Base-by-base conservation (phyloP, 2,797 vertebrate genomes). In the Rhinatrema bivittatum region DNA sequence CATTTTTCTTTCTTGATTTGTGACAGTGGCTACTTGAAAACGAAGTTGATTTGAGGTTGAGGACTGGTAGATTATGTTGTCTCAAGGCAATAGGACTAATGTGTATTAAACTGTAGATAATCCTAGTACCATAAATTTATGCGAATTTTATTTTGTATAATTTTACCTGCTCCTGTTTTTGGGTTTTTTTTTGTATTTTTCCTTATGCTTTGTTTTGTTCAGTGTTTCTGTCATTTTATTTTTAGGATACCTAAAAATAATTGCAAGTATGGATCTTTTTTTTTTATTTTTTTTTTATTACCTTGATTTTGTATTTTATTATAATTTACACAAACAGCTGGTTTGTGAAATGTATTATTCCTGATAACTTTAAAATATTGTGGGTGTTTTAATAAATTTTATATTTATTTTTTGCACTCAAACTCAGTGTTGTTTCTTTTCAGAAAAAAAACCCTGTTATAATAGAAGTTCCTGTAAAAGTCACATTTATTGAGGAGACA, bases 351-450 rank as follows among this genome's bases (percentile, higher is more conserved):
- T 82, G 78, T 82, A 82, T 83, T 85, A 82, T 78, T 85, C 81
- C 76, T 68, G 80, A 81, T 82, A 82, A 79, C 82, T 79, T 82
- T 85, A 80, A 87, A 86, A 84, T 86, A 82, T 86, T 84, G 81
- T 87, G 84, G 85, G 85, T 87, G 85, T 87, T 86, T 87, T 86
- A 87, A 87, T 86, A 86, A 85, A 87, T 87, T 87, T 87, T 87
- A 86, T 86, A 86, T 87, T 87, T 84, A 87, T 85, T 87, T 87
- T 87, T 86, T 87, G 85, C 84, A 87, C 85, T 87, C 84, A 85
- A 76, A 78, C 63, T 59, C 62, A 29, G 55, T 61, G 54, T 29
- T 72, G 45, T 39, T 36, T 39, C 46, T 41, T 65, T 46, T 30
- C 38, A n/a, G n/a, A n/a, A n/a, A n/a, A n/a, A n/a, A n/a, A n/a